Evolutionary conservation across 2,797 vertebrate species (phyloP).

Genomic region (Centropyge bicolor): DNA sequence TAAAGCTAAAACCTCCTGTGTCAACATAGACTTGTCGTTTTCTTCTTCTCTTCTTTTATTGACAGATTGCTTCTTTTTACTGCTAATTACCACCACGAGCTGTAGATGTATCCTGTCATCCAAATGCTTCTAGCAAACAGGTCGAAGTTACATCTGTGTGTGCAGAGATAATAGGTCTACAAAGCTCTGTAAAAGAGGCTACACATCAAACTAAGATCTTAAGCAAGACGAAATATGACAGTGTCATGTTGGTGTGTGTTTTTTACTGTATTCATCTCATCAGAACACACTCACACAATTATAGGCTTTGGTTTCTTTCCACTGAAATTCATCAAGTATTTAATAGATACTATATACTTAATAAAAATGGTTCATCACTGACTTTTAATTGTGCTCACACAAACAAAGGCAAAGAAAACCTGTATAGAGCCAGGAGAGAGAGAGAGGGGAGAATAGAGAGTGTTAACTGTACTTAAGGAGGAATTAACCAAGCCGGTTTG

Average conservation of each 20-base stretch:
- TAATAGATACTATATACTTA: no score
- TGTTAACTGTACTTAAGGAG: not conserved
- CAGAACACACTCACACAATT: not conserved
- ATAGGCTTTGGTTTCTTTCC: not conserved
- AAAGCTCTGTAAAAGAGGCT: no score
- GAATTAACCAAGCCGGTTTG: not conserved
- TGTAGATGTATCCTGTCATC: not conserved
- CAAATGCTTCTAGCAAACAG: not conserved
- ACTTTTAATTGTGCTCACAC: not conserved
- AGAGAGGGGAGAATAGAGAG: not conserved
- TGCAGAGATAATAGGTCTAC: no score
- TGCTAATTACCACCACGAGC: not conserved
- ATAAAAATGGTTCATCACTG: no score
- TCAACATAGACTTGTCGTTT: not conserved
- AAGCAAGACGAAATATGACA: not conserved
- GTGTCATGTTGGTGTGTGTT: not conserved
- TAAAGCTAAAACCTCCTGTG: not conserved
- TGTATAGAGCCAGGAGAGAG: not conserved
- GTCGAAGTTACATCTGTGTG: no score
- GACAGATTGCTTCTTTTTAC: not conserved
- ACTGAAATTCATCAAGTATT: not conserved
- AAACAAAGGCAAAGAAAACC: not conserved
- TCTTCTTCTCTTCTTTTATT: not conserved
- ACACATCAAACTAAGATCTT: not conserved
- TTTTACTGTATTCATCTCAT: not conserved